These are phyloP conservation scores for Takifugu flavidus DNA, from an alignment of 2,113 vertebrate genomes.

Conservation along the genomic window DNA sequence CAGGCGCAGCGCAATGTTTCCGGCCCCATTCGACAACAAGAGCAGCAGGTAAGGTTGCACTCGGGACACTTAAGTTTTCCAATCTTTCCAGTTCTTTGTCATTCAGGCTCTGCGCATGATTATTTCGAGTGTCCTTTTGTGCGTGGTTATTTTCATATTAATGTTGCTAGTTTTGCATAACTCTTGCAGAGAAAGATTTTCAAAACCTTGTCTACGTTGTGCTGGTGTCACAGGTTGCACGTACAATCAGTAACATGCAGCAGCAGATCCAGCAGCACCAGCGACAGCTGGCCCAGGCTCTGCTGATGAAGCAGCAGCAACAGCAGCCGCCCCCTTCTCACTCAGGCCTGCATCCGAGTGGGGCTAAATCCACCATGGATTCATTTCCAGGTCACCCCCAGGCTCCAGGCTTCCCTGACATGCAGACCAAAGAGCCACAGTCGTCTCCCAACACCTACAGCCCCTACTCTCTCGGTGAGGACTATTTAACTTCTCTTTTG, in stretches of 20 bases:
- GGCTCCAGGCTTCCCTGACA: slow-evolving; percentile 88
- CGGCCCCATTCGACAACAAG: slow-evolving; percentile 98
- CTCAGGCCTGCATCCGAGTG: slow-evolving; percentile 88
- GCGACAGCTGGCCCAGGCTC: slow-evolving; percentile 98
- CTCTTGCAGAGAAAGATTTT: background rate
- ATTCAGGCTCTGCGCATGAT: background rate
- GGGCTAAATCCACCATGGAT: slow-evolving; percentile 92
- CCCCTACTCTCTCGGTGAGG: slow-evolving; percentile 92
- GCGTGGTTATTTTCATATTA: too few relatives aligned
- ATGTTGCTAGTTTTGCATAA: too few relatives aligned
- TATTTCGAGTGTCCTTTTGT: too few relatives aligned
- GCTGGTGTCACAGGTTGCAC: slow-evolving; percentile 83
- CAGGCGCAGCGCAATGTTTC: slow-evolving; percentile 98
- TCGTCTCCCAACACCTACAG: slow-evolving; percentile 90
- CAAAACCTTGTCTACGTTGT: slow-evolving; percentile 6
- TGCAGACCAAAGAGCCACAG: slow-evolving; percentile 99
- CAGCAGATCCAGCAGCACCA: slow-evolving; percentile 99
- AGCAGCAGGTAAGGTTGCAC: slow-evolving; percentile 91
- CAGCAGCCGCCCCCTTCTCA: slow-evolving; percentile 77
- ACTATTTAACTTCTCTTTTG: background rate
- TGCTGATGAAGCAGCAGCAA: slow-evolving; percentile 93
- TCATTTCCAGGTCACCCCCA: slow-evolving; percentile 88
- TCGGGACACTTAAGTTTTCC: background rate
- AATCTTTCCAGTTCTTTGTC: background rate
- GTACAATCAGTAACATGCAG: slow-evolving; percentile 99